Percentiles rank a stretch among this genome's conserved stretches.
phyloP scores from a whole-genome alignment of 2,888 invertebrate genomes.

The Microplitis manilae region DNA sequence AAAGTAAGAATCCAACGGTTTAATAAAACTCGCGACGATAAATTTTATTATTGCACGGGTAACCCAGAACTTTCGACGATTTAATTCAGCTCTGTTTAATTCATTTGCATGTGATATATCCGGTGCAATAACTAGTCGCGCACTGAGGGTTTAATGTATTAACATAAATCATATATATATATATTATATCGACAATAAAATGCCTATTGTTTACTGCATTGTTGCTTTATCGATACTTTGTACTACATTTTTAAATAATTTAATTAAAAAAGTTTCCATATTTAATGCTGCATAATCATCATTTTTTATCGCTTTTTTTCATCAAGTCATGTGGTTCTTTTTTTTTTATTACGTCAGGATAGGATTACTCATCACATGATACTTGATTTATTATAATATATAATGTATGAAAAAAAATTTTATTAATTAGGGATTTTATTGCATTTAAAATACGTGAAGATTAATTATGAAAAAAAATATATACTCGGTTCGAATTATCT shows the following conservation, averaged over 20 bases:
- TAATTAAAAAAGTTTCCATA: background rate
- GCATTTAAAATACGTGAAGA: too few species aligned
- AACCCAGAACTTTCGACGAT: conserved; percentile 12
- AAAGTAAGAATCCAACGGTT: background rate
- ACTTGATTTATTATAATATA: too few species aligned
- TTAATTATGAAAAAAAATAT: too few species aligned
- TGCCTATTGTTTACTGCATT: background rate
- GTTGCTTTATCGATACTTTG: background rate
- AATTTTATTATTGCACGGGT: conserved; percentile 1
- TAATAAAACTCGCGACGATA: background rate
- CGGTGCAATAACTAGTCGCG: background rate
- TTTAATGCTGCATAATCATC: background rate
- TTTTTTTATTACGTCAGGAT: background rate
- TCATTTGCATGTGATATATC: conserved; percentile 6
- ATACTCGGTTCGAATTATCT: too few species aligned
- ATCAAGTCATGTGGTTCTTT: background rate
- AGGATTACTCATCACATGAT: background rate
- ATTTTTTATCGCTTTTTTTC: background rate
- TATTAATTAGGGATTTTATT: too few species aligned
- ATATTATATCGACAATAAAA: background rate
- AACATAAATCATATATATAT: conserved; percentile 1
- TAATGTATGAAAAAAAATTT: too few species aligned
- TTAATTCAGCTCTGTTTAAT: conserved; percentile 10
- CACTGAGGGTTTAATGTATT: background rate
- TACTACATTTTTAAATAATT: background rate